A percentile compares a stretch with the other conserved stretches of the same genome.
Conservation (phyloP, 2,797 vertebrate species). For the Gadopsis bispinosus region DNA sequence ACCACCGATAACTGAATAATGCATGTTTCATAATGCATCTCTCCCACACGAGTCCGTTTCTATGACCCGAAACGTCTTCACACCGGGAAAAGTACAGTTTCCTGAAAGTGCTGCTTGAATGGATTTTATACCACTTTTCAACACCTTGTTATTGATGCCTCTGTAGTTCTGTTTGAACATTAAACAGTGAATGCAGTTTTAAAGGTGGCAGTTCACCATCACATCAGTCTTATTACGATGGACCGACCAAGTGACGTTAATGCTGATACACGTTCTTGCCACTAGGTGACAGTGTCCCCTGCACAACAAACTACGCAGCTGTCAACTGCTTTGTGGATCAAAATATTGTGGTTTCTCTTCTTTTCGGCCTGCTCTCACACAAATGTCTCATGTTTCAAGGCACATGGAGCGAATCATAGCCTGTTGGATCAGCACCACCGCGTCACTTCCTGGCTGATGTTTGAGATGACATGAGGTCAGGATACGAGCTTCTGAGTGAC, state of each 20-base stretch:
- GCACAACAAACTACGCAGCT: background rate
- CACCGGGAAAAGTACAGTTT: background rate
- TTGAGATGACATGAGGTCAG: background rate
- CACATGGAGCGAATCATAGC: constrained; percentile 62
- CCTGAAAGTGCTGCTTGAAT: constrained; percentile 16
- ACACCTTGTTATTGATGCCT: constrained; percentile 1
- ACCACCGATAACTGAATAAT: constrained; percentile 35
- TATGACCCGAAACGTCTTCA: constrained; percentile 18
- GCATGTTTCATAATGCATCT: constrained; percentile 23
- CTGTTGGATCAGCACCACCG: constrained; percentile 13
- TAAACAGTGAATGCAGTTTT: constrained; percentile 5
- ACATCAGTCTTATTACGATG: background rate
- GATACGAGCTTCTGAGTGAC: constrained; percentile 6
- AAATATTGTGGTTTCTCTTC: constrained; percentile 1
- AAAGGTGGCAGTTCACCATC: background rate
- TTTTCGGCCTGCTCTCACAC: background rate
- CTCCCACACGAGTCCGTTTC: constrained; percentile 30
- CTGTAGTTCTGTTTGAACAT: background rate
- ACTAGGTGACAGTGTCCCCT: constrained; percentile 68
- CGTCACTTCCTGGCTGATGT: background rate
- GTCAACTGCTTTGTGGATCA: background rate
- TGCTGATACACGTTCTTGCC: constrained; percentile 26
- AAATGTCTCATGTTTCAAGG: constrained; percentile 52
- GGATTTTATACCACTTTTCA: background rate
- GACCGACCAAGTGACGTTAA: constrained; percentile 18